phyloP scores from a whole-genome alignment of 2,113 vertebrate genomes.

The Psammodynastes pulverulentus region DNA sequence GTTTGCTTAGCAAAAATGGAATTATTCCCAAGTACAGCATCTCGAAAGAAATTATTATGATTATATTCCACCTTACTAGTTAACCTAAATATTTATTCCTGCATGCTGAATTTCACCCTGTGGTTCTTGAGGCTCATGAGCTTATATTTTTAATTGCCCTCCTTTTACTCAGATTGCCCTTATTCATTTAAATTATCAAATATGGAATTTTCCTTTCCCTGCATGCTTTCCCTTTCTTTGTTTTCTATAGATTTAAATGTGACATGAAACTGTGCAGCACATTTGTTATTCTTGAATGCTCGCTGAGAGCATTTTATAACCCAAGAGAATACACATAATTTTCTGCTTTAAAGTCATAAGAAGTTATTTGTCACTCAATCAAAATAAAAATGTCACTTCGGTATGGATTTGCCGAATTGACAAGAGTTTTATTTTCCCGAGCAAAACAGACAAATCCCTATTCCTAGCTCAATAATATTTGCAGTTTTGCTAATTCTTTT shows the following conservation, averaged over 20 bases:
- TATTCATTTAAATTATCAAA: conserved; percentile 1
- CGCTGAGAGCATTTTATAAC: conserved; percentile 41
- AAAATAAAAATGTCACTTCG: conserved; percentile 59
- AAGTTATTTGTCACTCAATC: conserved; percentile 60
- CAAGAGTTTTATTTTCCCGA: conserved; percentile 50
- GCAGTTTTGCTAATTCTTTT: conserved; percentile 24
- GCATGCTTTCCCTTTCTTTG: not conserved
- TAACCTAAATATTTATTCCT: not conserved
- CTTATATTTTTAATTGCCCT: not conserved
- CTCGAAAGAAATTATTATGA: not conserved
- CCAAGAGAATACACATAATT: conserved; percentile 34
- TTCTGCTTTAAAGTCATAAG: conserved; percentile 47
- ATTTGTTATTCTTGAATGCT: conserved; percentile 35
- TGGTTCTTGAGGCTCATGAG: not conserved
- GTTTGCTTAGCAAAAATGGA: not conserved
- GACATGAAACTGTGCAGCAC: conserved; percentile 14
- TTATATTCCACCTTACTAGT: not conserved
- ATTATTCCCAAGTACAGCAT: not conserved
- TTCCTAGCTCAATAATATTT: conserved; percentile 19
- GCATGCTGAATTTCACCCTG: not conserved
- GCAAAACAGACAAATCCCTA: conserved; percentile 28
- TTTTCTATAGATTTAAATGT: conserved; percentile 23
- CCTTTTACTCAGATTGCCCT: conserved; percentile 1
- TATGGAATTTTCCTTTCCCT: not conserved
- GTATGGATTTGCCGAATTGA: conserved; percentile 49